Evolutionary conservation across 2,888 invertebrate species (phyloP), one percentile per base, ranked within the genome.

Genomic region (Heliconius sara): DNA sequence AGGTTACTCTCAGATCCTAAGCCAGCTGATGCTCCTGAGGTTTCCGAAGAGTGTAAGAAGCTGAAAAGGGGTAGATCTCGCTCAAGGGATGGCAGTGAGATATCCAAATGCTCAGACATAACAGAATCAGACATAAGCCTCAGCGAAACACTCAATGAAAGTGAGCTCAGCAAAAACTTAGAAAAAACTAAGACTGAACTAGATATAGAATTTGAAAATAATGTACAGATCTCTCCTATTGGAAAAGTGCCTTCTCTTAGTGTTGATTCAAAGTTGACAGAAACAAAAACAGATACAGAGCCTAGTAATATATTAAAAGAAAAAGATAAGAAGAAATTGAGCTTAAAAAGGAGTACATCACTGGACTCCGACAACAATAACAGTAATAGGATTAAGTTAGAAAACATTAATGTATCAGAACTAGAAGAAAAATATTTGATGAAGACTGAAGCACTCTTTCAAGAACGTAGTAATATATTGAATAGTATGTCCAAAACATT

Each of bases 111-210:
- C 86, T 96, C 96, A 78, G 96, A 96, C 86, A 89, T 94, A 85
- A 95, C 95, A 30, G 96, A 96, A 89, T 96, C 96, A n/a, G 96
- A 96, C 87, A 90, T 96, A 85, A 96, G 96, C 89, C 94, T 96
- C 88, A 96, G 95, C 81, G 96, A 96, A 89, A 89, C 95, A 85
- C 90, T 93, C 84, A 94, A 90, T 81, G 95, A 95, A 82, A 87
- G 90, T 65, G 94, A 95, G 91, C 93, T 93, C 92, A 93, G 91
- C 90, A 95, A 95, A 92, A 94, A 94, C 92, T 86, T 93, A 92
- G 94, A 95, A 91, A 95, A 95, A 92, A 89, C 92, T 90, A 95
- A 95, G 95, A 95, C 95, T 95, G 95, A 95, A 88, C 91, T 95
- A 95, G 95, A 94, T 94, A 88, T 95, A 95, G 93, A 95, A 92